Evolutionary conservation across 2,113 vertebrate species (phyloP), one percentile per base, ranked within the genome.

Genomic region (Zingel zingel): DNA sequence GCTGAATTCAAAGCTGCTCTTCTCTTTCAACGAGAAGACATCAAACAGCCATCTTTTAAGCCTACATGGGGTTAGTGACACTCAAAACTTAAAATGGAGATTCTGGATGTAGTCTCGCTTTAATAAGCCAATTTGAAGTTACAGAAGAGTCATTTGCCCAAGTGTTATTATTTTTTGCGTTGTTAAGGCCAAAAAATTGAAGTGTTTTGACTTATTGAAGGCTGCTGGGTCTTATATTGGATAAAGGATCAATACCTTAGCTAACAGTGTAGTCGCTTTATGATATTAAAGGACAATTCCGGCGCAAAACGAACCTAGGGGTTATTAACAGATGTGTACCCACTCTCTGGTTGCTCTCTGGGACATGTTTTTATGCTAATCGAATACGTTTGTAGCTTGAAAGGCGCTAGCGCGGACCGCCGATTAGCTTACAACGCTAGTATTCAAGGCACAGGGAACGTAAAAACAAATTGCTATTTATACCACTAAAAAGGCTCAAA

Each of bases 81-180:
- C 71, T 79, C 45, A 8, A 59, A 76, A 72, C 54, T 58, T 57
- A 45, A 43, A 45, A 70, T 47, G 59, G 62, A 71, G 50, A 71
- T 74, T 23, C 51, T 23, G 64, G 30, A 72, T 25, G 50, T 43
- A 36, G 54, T 19, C 47, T 67, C 4, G n/a, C 23, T 65, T 81
- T 84, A 74, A 84, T 74, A 84, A 90, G 81, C 67, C 25, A 21
- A 73, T 84, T 51, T 63, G 21, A 79, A 68, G 39, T 14, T 45
- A 15, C 18, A 57, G 77, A 47, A 33, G 75, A 76, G 65, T 70
- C 4, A 1, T 80, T 53, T 65, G 12, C 47, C 15, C 14, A 11
- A 47, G 51, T 71, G 39, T 64, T 86, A 18, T 63, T 74, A 63
- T 18, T 47, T 39, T 43, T 74, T 65, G 16, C 13, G 47, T 47